Conservation (phyloP, 2,888 invertebrate genomes). For the Oxystoma pomonae region DNA sequence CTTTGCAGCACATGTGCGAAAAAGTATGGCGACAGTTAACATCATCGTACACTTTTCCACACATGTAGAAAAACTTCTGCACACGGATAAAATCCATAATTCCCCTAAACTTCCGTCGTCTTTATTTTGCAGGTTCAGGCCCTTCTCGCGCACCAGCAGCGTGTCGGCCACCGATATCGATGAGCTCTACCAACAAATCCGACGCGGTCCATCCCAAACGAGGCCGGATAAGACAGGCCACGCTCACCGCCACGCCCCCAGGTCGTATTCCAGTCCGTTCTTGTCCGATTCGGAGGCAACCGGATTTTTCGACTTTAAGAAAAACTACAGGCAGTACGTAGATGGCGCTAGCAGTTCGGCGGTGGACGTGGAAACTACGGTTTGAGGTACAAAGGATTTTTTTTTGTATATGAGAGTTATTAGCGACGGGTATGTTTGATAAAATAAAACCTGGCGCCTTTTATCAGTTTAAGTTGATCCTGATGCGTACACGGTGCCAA, state of each 20-base stretch:
- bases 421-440: constrained; percentile 4
- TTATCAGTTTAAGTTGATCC: too few relatives aligned
- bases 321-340: neutral
- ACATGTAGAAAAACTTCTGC: too few relatives aligned
- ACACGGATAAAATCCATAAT: too few relatives aligned
- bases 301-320: constrained; percentile 9
- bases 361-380: constrained; percentile 38
- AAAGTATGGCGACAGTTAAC: too few relatives aligned
- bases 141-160: constrained; percentile 50
- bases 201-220: constrained; percentile 47
- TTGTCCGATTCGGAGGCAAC: constrained; percentile 42
- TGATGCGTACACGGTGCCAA: too few relatives aligned
- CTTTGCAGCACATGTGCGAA: too few relatives aligned
- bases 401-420: constrained; percentile 1
- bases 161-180: constrained; percentile 59
- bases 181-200: constrained; percentile 67
- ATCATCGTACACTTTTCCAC: too few relatives aligned
- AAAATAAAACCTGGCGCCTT: too few relatives aligned
- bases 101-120: too few relatives aligned
- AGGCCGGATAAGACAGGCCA: constrained; percentile 5
- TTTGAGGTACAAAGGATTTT: constrained; percentile 13
- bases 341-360: constrained; percentile 18
- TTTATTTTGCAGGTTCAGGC: neutral
- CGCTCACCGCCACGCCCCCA: neutral
- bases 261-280: constrained; percentile 35